Percentiles rank a stretch among this genome's conserved stretches.
Conservation (phyloP, 1,140 invertebrate genomes). For the Lethrus apterus region DNA sequence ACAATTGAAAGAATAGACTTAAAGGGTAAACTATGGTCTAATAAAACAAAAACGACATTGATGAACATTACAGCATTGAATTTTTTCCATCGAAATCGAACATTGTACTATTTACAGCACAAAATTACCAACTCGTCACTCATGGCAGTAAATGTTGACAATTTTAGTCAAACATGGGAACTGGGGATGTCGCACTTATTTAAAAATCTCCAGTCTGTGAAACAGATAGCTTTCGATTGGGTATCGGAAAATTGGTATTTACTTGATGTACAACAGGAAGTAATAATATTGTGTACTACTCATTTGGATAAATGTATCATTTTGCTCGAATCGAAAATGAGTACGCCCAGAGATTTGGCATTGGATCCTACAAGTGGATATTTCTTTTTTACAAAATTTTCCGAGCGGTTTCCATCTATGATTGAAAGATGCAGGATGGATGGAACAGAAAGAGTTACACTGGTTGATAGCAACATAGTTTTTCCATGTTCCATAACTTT, state of each 20-base stretch:
- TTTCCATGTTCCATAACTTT: conserved; percentile 64
- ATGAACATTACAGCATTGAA: conserved; percentile 46
- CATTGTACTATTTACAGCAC: conserved; percentile 61
- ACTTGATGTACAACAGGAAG: conserved; percentile 63
- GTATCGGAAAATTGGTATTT: conserved; percentile 80
- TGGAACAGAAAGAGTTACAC: conserved; percentile 47
- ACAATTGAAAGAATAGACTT: conserved; percentile 48
- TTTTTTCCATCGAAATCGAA: conserved; percentile 51
- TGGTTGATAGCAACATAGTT: conserved; percentile 59
- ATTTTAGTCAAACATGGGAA: conserved; percentile 50
- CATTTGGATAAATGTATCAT: conserved; percentile 57
- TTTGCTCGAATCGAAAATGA: conserved; percentile 59
- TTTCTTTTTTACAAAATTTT: conserved; percentile 74
- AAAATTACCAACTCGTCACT: conserved; percentile 46
- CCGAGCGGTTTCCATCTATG: conserved; percentile 54
- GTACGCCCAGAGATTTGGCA: conserved; percentile 68
- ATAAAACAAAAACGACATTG: conserved; percentile 39
- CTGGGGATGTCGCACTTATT: conserved; percentile 50
- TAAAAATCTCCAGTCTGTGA: conserved; percentile 51
- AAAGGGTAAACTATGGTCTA: conserved; percentile 45
- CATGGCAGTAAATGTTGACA: conserved; percentile 54
- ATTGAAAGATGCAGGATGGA: conserved; percentile 56
- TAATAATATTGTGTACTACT: conserved; percentile 63
- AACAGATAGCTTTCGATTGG: conserved; percentile 77
- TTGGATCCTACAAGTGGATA: conserved; percentile 72